Evolutionary conservation across 2,113 vertebrate species (phyloP).

Genomic region (Periophthalmodon schlosseri): DNA sequence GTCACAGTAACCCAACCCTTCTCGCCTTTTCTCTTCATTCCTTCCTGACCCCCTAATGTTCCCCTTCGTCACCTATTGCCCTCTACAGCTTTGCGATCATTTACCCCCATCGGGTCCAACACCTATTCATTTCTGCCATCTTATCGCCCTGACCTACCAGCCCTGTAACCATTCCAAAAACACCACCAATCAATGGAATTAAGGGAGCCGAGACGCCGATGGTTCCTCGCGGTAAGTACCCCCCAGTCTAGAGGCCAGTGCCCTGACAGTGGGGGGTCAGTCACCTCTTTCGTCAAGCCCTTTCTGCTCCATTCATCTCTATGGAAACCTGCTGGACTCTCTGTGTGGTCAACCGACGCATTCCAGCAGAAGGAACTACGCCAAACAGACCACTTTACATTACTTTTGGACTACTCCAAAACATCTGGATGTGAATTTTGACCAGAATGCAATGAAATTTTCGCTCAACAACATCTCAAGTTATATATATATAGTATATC

Average conservation of each 20-base stretch:
- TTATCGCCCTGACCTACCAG: slow-evolving; percentile 58
- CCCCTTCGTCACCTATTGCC: slow-evolving; percentile 51
- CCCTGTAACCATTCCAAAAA: slow-evolving; percentile 58
- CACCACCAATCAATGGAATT: slow-evolving; percentile 54
- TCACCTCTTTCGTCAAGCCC: slow-evolving; percentile 26
- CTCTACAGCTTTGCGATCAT: slow-evolving; percentile 53
- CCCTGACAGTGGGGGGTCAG: slow-evolving; percentile 52
- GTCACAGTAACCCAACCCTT: slow-evolving; percentile 44
- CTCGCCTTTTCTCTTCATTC: slow-evolving; percentile 42
- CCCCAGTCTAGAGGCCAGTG: slow-evolving; percentile 51
- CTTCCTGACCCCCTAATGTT: slow-evolving; percentile 58
- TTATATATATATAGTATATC: not conserved
- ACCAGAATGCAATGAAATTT: slow-evolving; percentile 28
- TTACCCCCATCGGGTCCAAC: slow-evolving; percentile 64
- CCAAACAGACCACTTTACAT: slow-evolving; percentile 38
- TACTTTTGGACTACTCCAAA: slow-evolving; percentile 46
- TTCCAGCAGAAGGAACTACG: slow-evolving; percentile 43
- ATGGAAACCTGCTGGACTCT: slow-evolving; percentile 49
- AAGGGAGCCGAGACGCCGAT: slow-evolving; percentile 52
- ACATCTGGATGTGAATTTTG: slow-evolving; percentile 43
- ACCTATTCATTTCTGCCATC: slow-evolving; percentile 53
- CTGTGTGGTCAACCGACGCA: slow-evolving; percentile 63
- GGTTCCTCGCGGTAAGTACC: slow-evolving; percentile 46
- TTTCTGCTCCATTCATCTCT: slow-evolving; percentile 18
- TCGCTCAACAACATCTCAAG: not conserved